phyloP scores from a whole-genome alignment of 1,140 invertebrate genomes.

The Aphelinus certus region DNA sequence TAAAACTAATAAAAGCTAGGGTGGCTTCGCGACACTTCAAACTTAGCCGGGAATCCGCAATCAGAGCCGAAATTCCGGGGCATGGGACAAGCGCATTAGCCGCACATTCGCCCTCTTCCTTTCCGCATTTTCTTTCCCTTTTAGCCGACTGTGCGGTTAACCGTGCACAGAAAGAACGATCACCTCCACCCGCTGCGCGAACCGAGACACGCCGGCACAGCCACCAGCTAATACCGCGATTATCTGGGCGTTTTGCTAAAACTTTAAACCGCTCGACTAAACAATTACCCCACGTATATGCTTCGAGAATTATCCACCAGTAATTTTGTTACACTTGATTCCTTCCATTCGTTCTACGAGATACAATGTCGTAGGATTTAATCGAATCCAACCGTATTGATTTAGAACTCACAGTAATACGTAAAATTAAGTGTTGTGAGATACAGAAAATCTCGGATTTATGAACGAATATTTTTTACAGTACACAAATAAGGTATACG shows the following conservation, averaged over 20 bases:
- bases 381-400: too few species aligned
- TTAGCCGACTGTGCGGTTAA: slow-evolving; percentile 14
- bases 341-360: too few species aligned
- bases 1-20: slow-evolving; percentile 63
- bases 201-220: neutral
- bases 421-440: too few species aligned
- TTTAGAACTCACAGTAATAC: too few species aligned
- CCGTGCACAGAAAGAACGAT: neutral
- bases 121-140: slow-evolving; percentile 40
- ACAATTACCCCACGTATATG: slow-evolving; percentile 41
- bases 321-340: too few species aligned
- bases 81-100: slow-evolving; percentile 43
- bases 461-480: too few species aligned
- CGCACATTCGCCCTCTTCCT: slow-evolving; percentile 20
- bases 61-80: slow-evolving; percentile 41
- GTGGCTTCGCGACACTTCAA: slow-evolving; percentile 5
- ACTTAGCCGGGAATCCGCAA: slow-evolving; percentile 44
- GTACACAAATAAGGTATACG: too few species aligned
- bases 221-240: slow-evolving; percentile 4
- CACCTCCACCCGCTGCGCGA: too few species aligned
- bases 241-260: neutral
- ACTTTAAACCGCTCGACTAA: slow-evolving; percentile 16
- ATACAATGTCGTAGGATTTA: too few species aligned
- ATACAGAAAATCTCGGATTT: too few species aligned
- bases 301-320: too few species aligned